phyloP scores from a whole-genome alignment of 92 coral and sea anemone species.

The Zoanthus sociatus region DNA sequence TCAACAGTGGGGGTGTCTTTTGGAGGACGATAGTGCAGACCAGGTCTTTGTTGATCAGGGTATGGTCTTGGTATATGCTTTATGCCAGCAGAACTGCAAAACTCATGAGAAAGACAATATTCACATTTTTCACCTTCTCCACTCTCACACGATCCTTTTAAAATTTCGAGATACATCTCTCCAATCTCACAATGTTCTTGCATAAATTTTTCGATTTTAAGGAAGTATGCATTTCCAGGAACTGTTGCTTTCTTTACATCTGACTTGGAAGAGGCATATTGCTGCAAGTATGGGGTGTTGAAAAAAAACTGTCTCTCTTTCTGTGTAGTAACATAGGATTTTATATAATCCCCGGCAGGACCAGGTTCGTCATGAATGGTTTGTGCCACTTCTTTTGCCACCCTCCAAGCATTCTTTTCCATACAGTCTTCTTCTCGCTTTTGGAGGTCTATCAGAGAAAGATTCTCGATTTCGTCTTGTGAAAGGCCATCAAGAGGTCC shows the following conservation, averaged over 20 bases:
- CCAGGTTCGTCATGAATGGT: slow-evolving; percentile 59
- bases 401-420: slow-evolving; percentile 51
- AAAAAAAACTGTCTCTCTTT: slow-evolving; percentile 53
- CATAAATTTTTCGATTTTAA: slow-evolving; percentile 49
- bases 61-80: slow-evolving; percentile 44
- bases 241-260: slow-evolving; percentile 43
- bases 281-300: slow-evolving; percentile 48
- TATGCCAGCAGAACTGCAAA: slow-evolving; percentile 50
- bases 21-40: slow-evolving; percentile 57
- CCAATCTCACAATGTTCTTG: slow-evolving; percentile 60
- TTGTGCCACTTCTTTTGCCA: slow-evolving; percentile 34
- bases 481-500: slow-evolving; percentile 43
- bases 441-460: slow-evolving; percentile 33
- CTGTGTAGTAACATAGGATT: slow-evolving; percentile 49
- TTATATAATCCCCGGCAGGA: slow-evolving; percentile 54
- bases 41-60: slow-evolving; percentile 62
- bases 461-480: slow-evolving; percentile 43
- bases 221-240: slow-evolving; percentile 56
- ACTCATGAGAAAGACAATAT: slow-evolving; percentile 50
- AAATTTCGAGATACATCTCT: slow-evolving; percentile 60
- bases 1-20: slow-evolving; percentile 48
- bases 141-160: slow-evolving; percentile 57
- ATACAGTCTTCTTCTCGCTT: slow-evolving; percentile 41
- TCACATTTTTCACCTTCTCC: slow-evolving; percentile 33
- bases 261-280: slow-evolving; percentile 65